phyloP scores from a whole-genome alignment of 2,113 vertebrate species.

The Tetrao urogallus region DNA sequence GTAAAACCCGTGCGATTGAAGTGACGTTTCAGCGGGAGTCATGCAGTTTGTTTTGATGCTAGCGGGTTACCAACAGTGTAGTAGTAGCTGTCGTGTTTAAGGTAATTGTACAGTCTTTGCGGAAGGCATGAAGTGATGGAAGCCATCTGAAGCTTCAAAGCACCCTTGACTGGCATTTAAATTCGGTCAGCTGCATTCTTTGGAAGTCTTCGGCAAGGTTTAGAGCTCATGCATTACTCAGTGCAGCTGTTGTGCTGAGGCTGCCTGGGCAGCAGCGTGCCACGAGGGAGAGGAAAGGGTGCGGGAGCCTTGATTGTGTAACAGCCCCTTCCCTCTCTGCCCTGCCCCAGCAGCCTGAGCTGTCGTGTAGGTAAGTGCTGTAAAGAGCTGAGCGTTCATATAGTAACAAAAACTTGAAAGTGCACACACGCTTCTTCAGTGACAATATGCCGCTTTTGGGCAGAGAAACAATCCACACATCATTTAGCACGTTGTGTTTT shows the following conservation, averaged over 20 bases:
- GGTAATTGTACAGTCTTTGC: background rate
- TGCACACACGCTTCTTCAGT: background rate
- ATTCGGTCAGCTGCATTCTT: background rate
- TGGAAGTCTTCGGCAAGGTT: background rate
- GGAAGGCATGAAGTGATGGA: background rate
- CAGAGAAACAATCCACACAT: background rate
- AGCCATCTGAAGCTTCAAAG: background rate
- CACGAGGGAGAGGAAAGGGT: background rate
- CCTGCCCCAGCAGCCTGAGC: rapidly evolving
- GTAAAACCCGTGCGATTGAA: background rate
- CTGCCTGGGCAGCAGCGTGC: rapidly evolving
- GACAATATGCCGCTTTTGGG: background rate
- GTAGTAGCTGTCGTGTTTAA: background rate
- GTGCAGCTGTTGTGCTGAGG: background rate
- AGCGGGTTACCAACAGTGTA: background rate
- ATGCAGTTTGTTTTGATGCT: background rate
- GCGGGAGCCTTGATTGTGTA: background rate
- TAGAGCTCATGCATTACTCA: background rate
- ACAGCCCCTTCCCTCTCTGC: background rate
- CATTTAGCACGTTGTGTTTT: background rate
- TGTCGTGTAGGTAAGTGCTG: background rate
- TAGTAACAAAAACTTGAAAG: background rate
- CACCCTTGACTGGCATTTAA: background rate
- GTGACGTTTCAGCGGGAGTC: background rate
- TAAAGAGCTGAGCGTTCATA: background rate